phyloP scores from a whole-genome alignment of 2,113 vertebrate genomes.

The Sylvilagus bachmani region DNA sequence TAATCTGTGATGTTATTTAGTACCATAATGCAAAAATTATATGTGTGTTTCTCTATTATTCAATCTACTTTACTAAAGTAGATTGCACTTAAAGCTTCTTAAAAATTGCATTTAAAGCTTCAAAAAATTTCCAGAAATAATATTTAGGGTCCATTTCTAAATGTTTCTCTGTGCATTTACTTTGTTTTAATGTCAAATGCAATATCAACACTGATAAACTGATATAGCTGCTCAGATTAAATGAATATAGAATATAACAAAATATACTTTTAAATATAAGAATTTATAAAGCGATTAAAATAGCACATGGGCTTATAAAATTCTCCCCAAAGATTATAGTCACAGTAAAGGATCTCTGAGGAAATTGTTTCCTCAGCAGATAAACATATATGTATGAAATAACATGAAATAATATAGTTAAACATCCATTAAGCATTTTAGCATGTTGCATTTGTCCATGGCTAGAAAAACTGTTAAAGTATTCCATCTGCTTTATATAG shows the following conservation, averaged over 20 bases:
- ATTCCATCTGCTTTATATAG: background rate
- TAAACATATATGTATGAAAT: background rate
- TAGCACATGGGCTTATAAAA: background rate
- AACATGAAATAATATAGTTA: background rate
- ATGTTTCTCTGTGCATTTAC: background rate
- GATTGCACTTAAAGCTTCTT: background rate
- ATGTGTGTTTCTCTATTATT: background rate
- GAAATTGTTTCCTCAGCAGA: background rate
- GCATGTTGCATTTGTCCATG: background rate
- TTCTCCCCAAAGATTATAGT: background rate
- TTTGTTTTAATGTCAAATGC: background rate
- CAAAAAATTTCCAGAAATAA: constrained; percentile 40
- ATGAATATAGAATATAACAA: background rate
- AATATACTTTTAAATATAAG: background rate
- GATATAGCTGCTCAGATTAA: background rate
- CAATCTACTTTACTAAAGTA: background rate
- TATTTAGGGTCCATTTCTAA: constrained; percentile 16
- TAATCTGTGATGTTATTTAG: background rate
- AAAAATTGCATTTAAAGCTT: background rate
- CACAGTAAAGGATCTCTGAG: background rate
- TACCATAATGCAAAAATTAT: background rate
- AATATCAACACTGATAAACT: background rate
- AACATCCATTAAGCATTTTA: background rate
- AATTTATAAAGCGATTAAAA: background rate
- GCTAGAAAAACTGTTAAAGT: background rate